phyloP scores from a whole-genome alignment of 2,797 vertebrate genomes.

The Phalloptychus januarius region DNA sequence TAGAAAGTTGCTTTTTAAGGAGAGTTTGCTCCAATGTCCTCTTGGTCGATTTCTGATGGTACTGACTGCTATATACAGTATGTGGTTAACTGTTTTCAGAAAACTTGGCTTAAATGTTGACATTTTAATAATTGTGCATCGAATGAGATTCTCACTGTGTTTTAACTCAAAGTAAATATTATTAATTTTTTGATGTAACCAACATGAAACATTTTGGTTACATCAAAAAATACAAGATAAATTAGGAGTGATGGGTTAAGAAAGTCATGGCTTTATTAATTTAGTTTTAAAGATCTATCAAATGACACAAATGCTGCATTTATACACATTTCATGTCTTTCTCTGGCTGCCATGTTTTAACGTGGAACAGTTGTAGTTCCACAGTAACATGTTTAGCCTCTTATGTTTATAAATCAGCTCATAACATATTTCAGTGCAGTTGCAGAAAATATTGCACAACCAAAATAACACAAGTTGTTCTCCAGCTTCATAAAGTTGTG shows the following conservation, averaged over 20 bases:
- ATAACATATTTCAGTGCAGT: background rate
- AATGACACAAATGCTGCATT: background rate
- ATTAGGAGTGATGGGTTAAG: background rate
- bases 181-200: background rate
- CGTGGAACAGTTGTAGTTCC: background rate
- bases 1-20: constrained; percentile 4
- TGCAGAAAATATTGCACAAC: background rate
- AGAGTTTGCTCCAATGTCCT: background rate
- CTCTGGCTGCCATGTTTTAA: background rate
- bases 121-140: background rate
- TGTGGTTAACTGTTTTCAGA: background rate
- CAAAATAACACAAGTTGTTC: background rate
- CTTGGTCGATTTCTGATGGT: background rate
- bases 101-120: background rate
- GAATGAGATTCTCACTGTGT: background rate
- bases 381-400: background rate
- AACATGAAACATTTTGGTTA: too few relatives aligned
- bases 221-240: background rate
- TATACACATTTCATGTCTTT: background rate
- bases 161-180: background rate
- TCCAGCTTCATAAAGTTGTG: background rate
- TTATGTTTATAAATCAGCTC: background rate
- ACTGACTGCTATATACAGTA: background rate
- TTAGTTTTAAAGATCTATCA: background rate
- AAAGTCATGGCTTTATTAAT: background rate